A percentile compares a stretch with the other conserved stretches of the same genome.
phyloP scores from a whole-genome alignment of 2,888 invertebrate species.

The Leuctra nigra region DNA sequence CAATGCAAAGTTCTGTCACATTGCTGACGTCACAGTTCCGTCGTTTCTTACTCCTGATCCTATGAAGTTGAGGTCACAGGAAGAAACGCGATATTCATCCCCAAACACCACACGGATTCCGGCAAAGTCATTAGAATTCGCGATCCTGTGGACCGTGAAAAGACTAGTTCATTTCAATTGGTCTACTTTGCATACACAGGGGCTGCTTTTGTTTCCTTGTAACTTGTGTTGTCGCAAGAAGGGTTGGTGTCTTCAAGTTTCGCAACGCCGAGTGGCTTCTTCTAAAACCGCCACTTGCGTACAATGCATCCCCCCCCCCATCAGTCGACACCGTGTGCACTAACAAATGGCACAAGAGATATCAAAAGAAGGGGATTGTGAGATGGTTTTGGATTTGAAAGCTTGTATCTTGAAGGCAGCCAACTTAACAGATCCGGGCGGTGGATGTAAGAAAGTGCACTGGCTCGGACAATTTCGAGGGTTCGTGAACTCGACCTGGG shows the following conservation, averaged over 20 bases:
- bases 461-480: constrained; percentile 10
- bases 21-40: too few relatives aligned
- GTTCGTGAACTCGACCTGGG: not conserved
- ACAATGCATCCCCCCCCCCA: not conserved
- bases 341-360: constrained; percentile 1
- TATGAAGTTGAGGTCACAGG: too few relatives aligned
- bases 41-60: too few relatives aligned
- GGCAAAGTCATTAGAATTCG: too few relatives aligned
- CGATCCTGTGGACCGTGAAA: too few relatives aligned
- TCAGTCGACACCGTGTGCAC: not conserved
- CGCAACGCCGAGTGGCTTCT: constrained; percentile 1
- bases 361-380: constrained; percentile 8
- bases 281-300: constrained; percentile 10
- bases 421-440: constrained; percentile 4
- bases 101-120: too few relatives aligned
- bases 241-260: constrained; percentile 3
- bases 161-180: too few relatives aligned
- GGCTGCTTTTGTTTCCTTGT: too few relatives aligned
- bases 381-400: not conserved
- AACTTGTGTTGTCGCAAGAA: too few relatives aligned
- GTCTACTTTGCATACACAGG: too few relatives aligned
- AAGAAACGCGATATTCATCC: too few relatives aligned
- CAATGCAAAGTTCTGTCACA: too few relatives aligned
- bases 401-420: constrained; percentile 10
- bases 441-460: not conserved